Conservation (phyloP, 2,888 invertebrate species). For the Macrosoma leucophasiata region DNA sequence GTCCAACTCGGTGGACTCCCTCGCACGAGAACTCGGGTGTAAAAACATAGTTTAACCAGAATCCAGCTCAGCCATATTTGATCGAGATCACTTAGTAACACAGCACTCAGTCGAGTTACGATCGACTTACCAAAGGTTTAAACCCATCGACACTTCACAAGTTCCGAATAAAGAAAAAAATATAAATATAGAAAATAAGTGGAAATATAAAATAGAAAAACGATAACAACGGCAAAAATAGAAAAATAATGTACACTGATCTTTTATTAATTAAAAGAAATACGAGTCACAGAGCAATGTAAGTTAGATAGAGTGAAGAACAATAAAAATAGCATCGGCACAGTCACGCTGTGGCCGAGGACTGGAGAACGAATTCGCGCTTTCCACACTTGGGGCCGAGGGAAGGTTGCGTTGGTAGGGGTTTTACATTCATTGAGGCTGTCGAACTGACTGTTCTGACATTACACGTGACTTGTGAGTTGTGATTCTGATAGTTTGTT, state of each 20-base stretch:
- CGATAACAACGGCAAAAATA: neutral
- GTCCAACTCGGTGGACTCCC: slow-evolving; percentile 64
- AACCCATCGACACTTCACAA: slow-evolving; percentile 20
- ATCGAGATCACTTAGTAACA: slow-evolving; percentile 43
- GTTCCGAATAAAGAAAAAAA: slow-evolving; percentile 2
- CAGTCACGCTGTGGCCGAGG: slow-evolving; percentile 27
- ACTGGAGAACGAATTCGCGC: slow-evolving; percentile 32
- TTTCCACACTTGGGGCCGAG: slow-evolving; percentile 22
- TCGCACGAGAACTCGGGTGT: slow-evolving; percentile 63
- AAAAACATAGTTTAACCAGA: slow-evolving; percentile 71
- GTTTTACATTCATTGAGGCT: slow-evolving; percentile 25
- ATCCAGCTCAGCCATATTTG: slow-evolving; percentile 65
- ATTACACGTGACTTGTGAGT: too few species aligned
- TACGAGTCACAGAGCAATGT: slow-evolving; percentile 9
- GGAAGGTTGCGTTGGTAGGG: slow-evolving; percentile 29
- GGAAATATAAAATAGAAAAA: slow-evolving; percentile 3
- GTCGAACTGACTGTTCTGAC: slow-evolving; percentile 9
- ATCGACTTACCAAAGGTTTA: slow-evolving; percentile 12
- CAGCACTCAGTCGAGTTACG: slow-evolving; percentile 24
- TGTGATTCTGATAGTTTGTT: too few species aligned
- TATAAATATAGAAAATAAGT: slow-evolving; percentile 1
- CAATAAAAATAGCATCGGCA: slow-evolving; percentile 22
- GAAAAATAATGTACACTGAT: slow-evolving; percentile 10
- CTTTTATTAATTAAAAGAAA: neutral
- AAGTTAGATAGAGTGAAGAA: slow-evolving; percentile 14